These are phyloP conservation scores for Pararge aegeria DNA, from an alignment of 1,140 invertebrate species.

Conservation along the genomic window DNA sequence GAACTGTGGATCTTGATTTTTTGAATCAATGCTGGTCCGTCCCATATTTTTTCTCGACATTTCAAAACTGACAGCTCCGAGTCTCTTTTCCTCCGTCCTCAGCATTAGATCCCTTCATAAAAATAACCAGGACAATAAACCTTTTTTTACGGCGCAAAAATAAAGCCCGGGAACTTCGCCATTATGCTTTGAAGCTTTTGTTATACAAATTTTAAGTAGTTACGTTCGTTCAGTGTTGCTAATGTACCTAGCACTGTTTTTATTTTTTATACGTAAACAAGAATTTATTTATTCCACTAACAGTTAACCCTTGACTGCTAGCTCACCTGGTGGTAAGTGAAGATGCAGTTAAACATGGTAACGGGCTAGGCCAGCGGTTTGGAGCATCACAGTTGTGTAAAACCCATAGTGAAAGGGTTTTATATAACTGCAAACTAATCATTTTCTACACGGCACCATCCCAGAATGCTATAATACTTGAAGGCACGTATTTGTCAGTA, in stretches of 20 bases:
- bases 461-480: too few species aligned
- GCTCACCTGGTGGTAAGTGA: too few species aligned
- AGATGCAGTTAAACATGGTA: too few species aligned
- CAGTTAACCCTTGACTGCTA: too few species aligned
- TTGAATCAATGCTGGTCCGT: background rate
- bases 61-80: constrained; percentile 20
- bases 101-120: constrained; percentile 33
- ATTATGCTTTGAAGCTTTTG: constrained; percentile 28
- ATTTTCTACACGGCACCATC: too few species aligned
- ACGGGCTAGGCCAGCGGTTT: too few species aligned
- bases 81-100: constrained; percentile 13
- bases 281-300: too few species aligned
- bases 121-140: constrained; percentile 35
- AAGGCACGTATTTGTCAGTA: too few species aligned
- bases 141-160: constrained; percentile 32
- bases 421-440: too few species aligned
- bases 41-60: constrained; percentile 1
- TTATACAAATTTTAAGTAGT: constrained; percentile 30
- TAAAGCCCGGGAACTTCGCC: constrained; percentile 28
- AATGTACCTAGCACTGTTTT: constrained; percentile 1
- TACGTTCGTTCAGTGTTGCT: constrained; percentile 3
- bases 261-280: too few species aligned
- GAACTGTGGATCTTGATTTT: background rate
- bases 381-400: too few species aligned
- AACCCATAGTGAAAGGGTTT: too few species aligned